Evolutionary conservation across 2,888 invertebrate species (phyloP).

Genomic region (Scaptodrosophila latifasciaeformis): DNA sequence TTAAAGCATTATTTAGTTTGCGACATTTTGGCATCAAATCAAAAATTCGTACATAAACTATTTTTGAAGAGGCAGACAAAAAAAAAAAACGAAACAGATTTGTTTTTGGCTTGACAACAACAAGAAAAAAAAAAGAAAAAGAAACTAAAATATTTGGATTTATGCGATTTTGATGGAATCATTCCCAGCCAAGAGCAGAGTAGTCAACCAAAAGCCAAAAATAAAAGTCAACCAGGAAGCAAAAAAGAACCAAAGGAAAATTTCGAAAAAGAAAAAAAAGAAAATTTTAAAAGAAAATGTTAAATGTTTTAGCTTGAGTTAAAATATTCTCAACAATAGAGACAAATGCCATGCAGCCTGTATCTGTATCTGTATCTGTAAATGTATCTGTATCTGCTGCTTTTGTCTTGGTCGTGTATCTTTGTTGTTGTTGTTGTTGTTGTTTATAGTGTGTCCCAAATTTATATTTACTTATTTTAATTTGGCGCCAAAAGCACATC

Average conservation of each 20-base stretch:
- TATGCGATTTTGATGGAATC: constrained; percentile 66
- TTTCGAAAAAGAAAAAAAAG: constrained; percentile 20
- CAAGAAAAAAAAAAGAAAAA: no score
- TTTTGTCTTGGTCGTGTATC: background rate
- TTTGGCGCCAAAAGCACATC: constrained; percentile 18
- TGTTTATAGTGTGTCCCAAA: constrained; percentile 34
- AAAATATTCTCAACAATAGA: constrained; percentile 14
- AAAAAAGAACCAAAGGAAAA: constrained; percentile 13
- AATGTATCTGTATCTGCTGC: background rate
- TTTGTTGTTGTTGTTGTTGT: background rate
- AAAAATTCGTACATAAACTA: constrained; percentile 64
- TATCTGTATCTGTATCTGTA: constrained; percentile 26
- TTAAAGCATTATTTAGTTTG: constrained; percentile 49
- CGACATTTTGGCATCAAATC: constrained; percentile 66
- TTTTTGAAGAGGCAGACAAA: constrained; percentile 53
- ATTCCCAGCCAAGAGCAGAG: constrained; percentile 35
- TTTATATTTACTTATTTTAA: constrained; percentile 44
- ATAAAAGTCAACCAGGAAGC: constrained; percentile 37
- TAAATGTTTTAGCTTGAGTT: constrained; percentile 6
- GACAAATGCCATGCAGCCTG: constrained; percentile 52
- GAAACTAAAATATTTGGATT: no score
- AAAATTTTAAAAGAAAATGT: constrained; percentile 9
- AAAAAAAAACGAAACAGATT: no score
- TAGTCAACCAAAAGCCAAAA: constrained; percentile 20
- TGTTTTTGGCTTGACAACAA: no score